Evolutionary conservation across 30 jellyfish, hydroid and myxozoan genomes (phyloP), one percentile per base, ranked within the genome.

Genomic region (Hydractinia symbiolongicarpus): DNA sequence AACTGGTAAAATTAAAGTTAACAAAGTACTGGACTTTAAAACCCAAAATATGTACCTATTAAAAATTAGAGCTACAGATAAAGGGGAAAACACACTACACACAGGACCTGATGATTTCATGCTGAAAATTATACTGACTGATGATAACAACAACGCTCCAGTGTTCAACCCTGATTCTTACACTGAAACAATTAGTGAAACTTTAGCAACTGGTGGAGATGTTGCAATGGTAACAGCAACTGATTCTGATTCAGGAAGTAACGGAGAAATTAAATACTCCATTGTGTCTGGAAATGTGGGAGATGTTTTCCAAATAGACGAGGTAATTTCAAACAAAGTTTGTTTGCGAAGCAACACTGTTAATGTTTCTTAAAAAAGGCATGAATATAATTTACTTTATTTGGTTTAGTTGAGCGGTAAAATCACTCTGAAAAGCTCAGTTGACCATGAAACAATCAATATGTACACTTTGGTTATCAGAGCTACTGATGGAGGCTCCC

Each of bases 401-500:
- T 61, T 91, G 11, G 76, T 83, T 58, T 40, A 73, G 50, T 40
- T 44, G 11, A 72, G 84, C 5, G 97, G 97, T 54, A 82, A 57
- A 69, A 60, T 90, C 82, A 54, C 4, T n/a, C 49, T 74, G 5
- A 82, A 55, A 72, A 60, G 57, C 8, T 16, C 8, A 1, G 78
- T 90, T 13, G 95, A 90, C 55, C 73, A 84, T n/a, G 97, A 86
- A 62, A 74, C 86, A 21, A 69, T 20, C 16, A 49, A 67, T 21
- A 58, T 67, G 51, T 90, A 85, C 74, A 66, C 51, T 68, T 62
- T 90, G 67, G 67, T 14, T 8, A 81, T 90, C 61, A 67, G 67
- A 61, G 90, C 95, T 44, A 76, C 54, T 19, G 97, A 90, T 82
- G 79, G 62, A 66, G 97, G 97, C 17, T 57, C 87, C 6, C 95